phyloP scores from a whole-genome alignment of 2,888 invertebrate species.

The Geophilus truncorum region DNA sequence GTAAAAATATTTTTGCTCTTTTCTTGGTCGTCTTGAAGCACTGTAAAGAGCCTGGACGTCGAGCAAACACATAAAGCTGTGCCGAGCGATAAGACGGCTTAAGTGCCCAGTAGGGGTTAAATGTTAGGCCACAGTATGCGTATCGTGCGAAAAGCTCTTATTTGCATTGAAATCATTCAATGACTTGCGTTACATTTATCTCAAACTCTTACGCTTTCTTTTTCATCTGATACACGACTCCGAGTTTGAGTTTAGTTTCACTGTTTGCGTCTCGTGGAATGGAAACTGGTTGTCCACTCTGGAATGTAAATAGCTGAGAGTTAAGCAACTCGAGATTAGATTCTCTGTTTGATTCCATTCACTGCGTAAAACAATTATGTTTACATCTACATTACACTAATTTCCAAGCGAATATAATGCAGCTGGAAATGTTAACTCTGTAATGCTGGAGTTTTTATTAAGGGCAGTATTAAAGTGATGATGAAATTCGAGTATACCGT shows the following conservation, averaged over 20 bases:
- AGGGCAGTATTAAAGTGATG: too few species aligned
- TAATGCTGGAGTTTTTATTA: not conserved
- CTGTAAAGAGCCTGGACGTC: conserved; percentile 18
- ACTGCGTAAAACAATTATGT: not conserved
- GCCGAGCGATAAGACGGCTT: conserved; percentile 16
- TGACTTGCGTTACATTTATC: conserved; percentile 15
- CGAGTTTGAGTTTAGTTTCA: not conserved
- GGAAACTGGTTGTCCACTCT: not conserved
- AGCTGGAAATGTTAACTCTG: not conserved
- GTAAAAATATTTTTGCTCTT: not conserved
- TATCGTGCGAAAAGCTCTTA: conserved; percentile 17
- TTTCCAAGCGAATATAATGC: not conserved
- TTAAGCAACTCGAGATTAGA: not conserved
- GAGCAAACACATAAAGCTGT: conserved; percentile 23
- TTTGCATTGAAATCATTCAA: conserved; percentile 27
- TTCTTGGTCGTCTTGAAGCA: not conserved
- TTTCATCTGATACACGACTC: not conserved
- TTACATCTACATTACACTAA: not conserved
- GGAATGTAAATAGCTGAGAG: not conserved
- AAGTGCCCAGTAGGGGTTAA: conserved; percentile 22
- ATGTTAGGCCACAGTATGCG: conserved; percentile 22
- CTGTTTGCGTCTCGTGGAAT: not conserved
- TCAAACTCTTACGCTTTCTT: not conserved
- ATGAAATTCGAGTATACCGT: too few species aligned
- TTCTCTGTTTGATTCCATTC: not conserved